Percentiles rank a stretch among this genome's conserved stretches.
Conservation (phyloP, 2,797 vertebrate genomes). For the Pangasius djambal region DNA sequence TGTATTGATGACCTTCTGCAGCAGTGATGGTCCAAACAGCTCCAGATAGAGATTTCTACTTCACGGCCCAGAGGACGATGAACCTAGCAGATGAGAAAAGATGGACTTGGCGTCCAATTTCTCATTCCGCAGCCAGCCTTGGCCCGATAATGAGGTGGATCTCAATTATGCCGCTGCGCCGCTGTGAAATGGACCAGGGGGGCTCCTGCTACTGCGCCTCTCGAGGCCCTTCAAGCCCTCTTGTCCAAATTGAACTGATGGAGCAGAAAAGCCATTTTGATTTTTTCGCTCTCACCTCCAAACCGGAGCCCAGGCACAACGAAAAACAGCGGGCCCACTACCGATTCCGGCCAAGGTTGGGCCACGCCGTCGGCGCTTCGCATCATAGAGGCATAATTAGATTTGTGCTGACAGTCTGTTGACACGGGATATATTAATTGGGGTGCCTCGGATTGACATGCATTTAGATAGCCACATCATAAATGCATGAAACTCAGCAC, state of each 20-base stretch:
- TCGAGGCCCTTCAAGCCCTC: slow-evolving; percentile 53
- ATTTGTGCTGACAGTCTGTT: slow-evolving; percentile 63
- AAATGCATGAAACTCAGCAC: slow-evolving; percentile 54
- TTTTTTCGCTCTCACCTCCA: slow-evolving; percentile 51
- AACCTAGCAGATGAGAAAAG: slow-evolving; percentile 52
- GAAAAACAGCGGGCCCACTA: slow-evolving; percentile 38
- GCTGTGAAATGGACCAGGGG: slow-evolving; percentile 52
- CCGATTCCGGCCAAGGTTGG: slow-evolving; percentile 40
- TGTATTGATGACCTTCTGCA: slow-evolving; percentile 25
- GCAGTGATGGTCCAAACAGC: slow-evolving; percentile 34
- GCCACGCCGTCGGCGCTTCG: slow-evolving; percentile 21
- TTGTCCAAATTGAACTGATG: slow-evolving; percentile 60
- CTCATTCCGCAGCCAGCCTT: slow-evolving; percentile 50
- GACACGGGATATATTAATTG: slow-evolving; percentile 59
- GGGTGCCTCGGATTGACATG: slow-evolving; percentile 56
- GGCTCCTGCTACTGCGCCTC: slow-evolving; percentile 47
- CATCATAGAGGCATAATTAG: slow-evolving; percentile 56
- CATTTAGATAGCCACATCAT: slow-evolving; percentile 57
- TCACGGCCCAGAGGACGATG: slow-evolving; percentile 45
- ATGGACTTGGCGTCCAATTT: slow-evolving; percentile 51
- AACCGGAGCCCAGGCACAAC: slow-evolving; percentile 38
- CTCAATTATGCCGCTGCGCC: slow-evolving; percentile 55
- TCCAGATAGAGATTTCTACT: slow-evolving; percentile 50
- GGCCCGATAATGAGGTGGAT: slow-evolving; percentile 59
- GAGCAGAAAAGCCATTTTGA: slow-evolving; percentile 64